Conservation (phyloP, 2,888 invertebrate species). For the Miltochrista miniata region DNA sequence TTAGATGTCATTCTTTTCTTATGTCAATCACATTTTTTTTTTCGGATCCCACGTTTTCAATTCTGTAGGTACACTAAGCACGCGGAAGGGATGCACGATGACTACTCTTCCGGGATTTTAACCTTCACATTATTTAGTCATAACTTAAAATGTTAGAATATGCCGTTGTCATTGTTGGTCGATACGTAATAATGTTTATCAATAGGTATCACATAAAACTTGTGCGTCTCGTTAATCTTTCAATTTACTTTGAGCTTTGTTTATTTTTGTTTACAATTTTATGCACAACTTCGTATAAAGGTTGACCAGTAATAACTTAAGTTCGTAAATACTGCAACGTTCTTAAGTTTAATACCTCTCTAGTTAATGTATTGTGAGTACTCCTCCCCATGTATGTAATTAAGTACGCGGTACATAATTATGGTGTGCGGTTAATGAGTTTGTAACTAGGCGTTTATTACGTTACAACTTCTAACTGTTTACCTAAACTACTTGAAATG, state of each 20-base stretch:
- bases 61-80: constrained; percentile 20
- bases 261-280: neutral
- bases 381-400: no score
- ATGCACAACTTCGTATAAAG: no score
- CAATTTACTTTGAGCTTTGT: neutral
- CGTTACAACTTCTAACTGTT: no score
- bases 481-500: no score
- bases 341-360: no score
- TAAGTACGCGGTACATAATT: no score
- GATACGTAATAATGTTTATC: constrained; percentile 18
- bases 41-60: constrained; percentile 29
- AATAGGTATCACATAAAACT: neutral
- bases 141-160: constrained; percentile 33
- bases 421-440: no score
- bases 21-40: constrained; percentile 7
- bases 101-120: constrained; percentile 52
- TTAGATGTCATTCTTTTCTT: constrained; percentile 6
- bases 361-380: no score
- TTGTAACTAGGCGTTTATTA: no score
- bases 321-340: no score
- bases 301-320: no score
- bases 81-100: constrained; percentile 37
- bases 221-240: neutral
- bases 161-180: constrained; percentile 32
- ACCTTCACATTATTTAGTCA: constrained; percentile 46